phyloP scores from a whole-genome alignment of 2,888 invertebrate genomes.

The Drosophila ustulata region DNA sequence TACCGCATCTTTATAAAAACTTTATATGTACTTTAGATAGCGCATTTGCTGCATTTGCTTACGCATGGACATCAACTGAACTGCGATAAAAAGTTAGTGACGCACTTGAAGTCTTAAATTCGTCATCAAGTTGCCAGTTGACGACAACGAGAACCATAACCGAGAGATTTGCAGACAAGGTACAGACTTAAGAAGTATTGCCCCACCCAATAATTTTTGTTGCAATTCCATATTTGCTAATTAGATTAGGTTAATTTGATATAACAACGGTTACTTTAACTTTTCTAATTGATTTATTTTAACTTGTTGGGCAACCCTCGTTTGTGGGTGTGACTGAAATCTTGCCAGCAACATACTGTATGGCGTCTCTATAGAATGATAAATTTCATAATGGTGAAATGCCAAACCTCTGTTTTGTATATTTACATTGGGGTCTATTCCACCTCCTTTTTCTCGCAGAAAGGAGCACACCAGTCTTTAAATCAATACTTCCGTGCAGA shows the following conservation, averaged over 20 bases:
- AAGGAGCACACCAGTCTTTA: constrained; percentile 25
- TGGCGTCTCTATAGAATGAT: constrained; percentile 14
- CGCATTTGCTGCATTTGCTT: constrained; percentile 2
- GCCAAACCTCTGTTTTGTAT: constrained; percentile 21
- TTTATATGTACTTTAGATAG: too few relatives aligned
- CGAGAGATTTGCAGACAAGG: background rate
- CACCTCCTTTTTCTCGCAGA: background rate
- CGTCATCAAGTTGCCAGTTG: constrained; percentile 33
- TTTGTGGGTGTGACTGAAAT: constrained; percentile 20
- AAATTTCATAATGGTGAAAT: constrained; percentile 62
- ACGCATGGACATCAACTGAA: constrained; percentile 8
- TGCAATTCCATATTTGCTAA: background rate
- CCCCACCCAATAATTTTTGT: too few relatives aligned
- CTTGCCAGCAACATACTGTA: constrained; percentile 14
- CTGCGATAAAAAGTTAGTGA: constrained; percentile 44
- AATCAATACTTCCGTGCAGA: constrained; percentile 58
- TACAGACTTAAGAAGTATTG: background rate
- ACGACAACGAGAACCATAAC: constrained; percentile 22
- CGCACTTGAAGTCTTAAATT: constrained; percentile 49
- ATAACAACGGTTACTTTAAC: too few relatives aligned
- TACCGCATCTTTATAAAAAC: too few relatives aligned
- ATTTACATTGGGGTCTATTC: too few relatives aligned
- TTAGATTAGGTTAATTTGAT: constrained; percentile 2
- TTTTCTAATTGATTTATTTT: too few relatives aligned
- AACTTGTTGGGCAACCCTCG: constrained; percentile 28